These are phyloP conservation scores for Ursus arctos DNA, from an alignment of 2,113 vertebrate genomes.

Conservation along the genomic window DNA sequence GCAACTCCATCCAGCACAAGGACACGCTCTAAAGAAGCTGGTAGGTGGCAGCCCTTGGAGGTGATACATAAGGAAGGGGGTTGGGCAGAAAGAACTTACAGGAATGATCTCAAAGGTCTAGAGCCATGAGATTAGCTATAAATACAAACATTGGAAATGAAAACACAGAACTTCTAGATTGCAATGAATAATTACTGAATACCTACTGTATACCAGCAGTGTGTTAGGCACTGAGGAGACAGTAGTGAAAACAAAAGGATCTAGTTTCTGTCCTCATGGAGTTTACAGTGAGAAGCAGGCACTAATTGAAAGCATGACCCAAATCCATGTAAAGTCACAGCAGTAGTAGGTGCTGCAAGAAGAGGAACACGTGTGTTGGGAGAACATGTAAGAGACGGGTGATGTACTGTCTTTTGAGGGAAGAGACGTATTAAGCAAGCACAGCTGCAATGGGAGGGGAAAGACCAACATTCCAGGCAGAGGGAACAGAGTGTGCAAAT, in stretches of 20 bases:
- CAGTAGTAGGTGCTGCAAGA: too few species aligned
- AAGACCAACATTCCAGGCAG: background rate
- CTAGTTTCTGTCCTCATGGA: background rate
- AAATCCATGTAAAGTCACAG: background rate
- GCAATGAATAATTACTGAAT: background rate
- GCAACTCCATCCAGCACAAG: background rate
- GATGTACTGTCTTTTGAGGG: background rate
- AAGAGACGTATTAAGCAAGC: background rate
- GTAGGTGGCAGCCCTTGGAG: background rate
- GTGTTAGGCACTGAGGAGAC: background rate
- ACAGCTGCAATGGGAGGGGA: background rate
- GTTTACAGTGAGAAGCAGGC: background rate
- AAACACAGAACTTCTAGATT: background rate
- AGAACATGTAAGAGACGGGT: background rate
- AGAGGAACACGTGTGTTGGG: background rate
- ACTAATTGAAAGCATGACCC: background rate
- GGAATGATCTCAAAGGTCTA: background rate
- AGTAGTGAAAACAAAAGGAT: background rate
- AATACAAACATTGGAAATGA: background rate
- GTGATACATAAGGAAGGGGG: background rate
- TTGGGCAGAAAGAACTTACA: background rate
- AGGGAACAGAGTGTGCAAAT: background rate
- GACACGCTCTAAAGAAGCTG: background rate
- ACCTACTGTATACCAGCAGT: background rate
- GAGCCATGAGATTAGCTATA: background rate